A percentile compares a stretch with the other conserved stretches of the same genome.
Conservation (phyloP, 1,140 invertebrate species). For the Acromyrmex echinatior region DNA sequence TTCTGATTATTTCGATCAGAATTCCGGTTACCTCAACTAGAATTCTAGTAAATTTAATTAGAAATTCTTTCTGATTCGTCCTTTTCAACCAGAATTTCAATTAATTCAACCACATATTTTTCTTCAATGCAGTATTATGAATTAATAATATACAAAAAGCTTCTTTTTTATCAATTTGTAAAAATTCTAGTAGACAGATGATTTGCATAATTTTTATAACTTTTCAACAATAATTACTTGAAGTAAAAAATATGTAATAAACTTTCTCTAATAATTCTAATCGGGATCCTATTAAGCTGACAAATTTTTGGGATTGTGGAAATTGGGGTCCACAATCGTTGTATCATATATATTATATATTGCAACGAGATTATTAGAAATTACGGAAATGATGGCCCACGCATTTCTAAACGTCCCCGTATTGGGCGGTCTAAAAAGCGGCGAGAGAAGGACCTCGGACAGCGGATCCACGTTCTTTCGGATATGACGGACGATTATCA, state of each 20-base stretch:
- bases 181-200: neutral
- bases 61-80: too few relatives aligned
- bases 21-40: too few relatives aligned
- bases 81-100: too few relatives aligned
- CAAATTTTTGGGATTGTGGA: constrained; percentile 9
- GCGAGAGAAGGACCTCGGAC: constrained; percentile 25
- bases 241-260: constrained; percentile 1
- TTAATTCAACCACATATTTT: too few relatives aligned
- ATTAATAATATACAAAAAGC: neutral
- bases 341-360: neutral
- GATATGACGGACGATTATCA: constrained; percentile 60
- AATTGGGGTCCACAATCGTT: neutral
- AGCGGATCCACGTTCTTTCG: constrained; percentile 41
- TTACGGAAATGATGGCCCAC: neutral
- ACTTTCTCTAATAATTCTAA: neutral
- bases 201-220: neutral
- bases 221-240: neutral
- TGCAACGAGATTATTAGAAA: constrained; percentile 23
- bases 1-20: too few relatives aligned
- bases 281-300: neutral
- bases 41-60: too few relatives aligned
- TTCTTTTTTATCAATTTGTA: neutral
- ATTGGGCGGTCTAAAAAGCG: constrained; percentile 1
- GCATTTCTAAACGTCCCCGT: neutral
- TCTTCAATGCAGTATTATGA: neutral